Evolutionary conservation across 1,140 invertebrate genomes (phyloP), one percentile per base, ranked within the genome.

Genomic region (Hesperophylax magnus): DNA sequence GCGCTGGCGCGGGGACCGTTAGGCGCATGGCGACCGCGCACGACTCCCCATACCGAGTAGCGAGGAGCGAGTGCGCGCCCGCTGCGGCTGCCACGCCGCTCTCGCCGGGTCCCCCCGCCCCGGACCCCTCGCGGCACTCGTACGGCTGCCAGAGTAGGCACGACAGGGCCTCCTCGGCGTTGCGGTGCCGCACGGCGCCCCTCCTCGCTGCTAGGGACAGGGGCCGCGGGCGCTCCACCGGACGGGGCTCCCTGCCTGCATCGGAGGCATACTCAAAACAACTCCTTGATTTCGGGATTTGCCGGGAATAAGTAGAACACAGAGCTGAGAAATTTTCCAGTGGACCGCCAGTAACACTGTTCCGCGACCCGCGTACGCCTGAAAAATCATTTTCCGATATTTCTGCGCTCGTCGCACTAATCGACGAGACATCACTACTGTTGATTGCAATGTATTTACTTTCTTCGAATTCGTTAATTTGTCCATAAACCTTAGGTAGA

Each of bases 91-190:
- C 87, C 86, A 86, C 87, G 87, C 88, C 87, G 65, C 86, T 77
- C 87, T 87, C 88, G 87, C 88, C 87, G 88, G 9, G n/a, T 82
- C 82, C 82, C 78, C 82, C 78, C 80, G 82, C 72, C 81, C 84
- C 83, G 81, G 81, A 80, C 82, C 82, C 78, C 77, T 31, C 80
- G 75, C 88, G 87, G 86, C 89, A 89, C 84, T 90, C 89, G 87
- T 90, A 89, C 80, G 88, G 89, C 87, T 90, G 89, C 89, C 89
- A 90, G 85, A 90, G 85, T 79, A 90, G 85, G 83, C 86, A 85
- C 78, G 89, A 90, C 78, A 89, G 88, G 82, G 89, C 89, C 86
- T 89, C 89, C 84, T 88, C 89, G 82, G 89, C 89, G 85, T 88
- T 88, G 78, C 86, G 86, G 86, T 88, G 89, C 84, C 85, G 81